A percentile compares a stretch with the other conserved stretches of the same genome.
These are phyloP conservation scores for Spodoptera picta DNA, from an alignment of 2,888 invertebrate species.

Conservation along the genomic window DNA sequence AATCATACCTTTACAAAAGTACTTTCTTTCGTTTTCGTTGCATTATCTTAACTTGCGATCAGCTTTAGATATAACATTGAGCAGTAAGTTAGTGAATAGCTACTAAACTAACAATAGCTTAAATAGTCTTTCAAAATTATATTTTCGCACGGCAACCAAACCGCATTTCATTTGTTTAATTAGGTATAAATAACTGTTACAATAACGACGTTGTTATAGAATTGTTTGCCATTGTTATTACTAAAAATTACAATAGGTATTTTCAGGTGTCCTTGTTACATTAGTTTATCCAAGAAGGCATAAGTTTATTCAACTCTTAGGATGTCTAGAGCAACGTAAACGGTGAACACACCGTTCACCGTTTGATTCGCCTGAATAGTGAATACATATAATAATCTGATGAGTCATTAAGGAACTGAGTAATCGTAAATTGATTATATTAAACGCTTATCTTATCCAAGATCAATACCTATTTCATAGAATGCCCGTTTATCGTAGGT, in stretches of 20 bases:
- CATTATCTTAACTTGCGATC: constrained; percentile 23
- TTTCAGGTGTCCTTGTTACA: constrained; percentile 16
- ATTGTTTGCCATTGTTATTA: constrained; percentile 17
- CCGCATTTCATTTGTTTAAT: constrained; percentile 30
- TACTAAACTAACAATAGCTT: constrained; percentile 29
- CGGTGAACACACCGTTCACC: constrained; percentile 29
- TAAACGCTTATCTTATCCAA: constrained; percentile 25
- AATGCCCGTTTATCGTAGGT: constrained; percentile 18
- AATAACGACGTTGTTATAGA: constrained; percentile 29
- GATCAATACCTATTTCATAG: constrained; percentile 16
- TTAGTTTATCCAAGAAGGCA: constrained; percentile 4
- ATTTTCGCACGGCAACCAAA: constrained; percentile 36
- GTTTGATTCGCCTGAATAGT: constrained; percentile 6
- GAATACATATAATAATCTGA: not conserved
- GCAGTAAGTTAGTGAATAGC: constrained; percentile 17
- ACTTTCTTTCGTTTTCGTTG: constrained; percentile 32
- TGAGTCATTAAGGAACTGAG: not conserved
- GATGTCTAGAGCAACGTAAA: constrained; percentile 24
- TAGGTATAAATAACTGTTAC: constrained; percentile 27
- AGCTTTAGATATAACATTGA: constrained; percentile 20
- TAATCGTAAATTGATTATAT: no score
- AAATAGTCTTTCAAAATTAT: constrained; percentile 34
- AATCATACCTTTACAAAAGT: constrained; percentile 17
- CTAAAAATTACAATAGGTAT: constrained; percentile 3
- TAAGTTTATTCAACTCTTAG: constrained; percentile 19